Evolutionary conservation across 2,113 vertebrate species (phyloP), one percentile per base, ranked within the genome.

Genomic region (Dromaius novaehollandiae): DNA sequence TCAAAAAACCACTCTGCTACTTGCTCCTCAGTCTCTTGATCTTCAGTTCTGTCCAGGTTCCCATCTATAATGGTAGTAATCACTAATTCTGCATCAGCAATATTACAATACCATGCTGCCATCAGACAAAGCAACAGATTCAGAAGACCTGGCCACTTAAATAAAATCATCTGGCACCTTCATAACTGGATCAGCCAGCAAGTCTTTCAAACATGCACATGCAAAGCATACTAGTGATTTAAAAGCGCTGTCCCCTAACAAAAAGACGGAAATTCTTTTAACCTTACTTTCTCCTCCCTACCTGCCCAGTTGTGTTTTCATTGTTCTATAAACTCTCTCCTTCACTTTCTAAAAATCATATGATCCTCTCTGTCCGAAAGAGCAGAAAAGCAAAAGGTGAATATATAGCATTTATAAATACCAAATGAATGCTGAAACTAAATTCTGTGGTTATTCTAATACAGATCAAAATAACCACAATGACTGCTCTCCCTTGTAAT

Each of bases 311-410:
- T 93, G 87, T 63, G 71, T 53, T 53, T 82, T 80, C 70, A 77
- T 82, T 94, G 91, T 58, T 93, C 88, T 86, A 95, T 40, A 88
- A 91, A 95, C 91, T 92, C 58, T 80, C 36, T 69, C n/a, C 61
- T 81, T 85, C 86, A 77, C 46, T 53, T 89, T 83, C 78, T 70
- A 44, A 28, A 88, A 91, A 56, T 86, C 88, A 88, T 76, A 84
- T 88, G 56, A 61, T 94, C 56, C 68, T 88, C 84, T 80, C 61
- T 81, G 68, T 19, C 58, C 36, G 55, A 40, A 17, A 68, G 36
- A 50, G 77, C 10, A 75, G 60, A 60, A 91, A 91, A 96, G 40
- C 32, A 66, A 88, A 93, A 58, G 85, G 91, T 97, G 79, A 83
- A 91, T 19, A 86, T 75, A 25, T 77, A 73, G 25, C 60, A 40